Evolutionary conservation across 2,888 invertebrate species (phyloP).

Genomic region (Taphrorychus bicolor): DNA sequence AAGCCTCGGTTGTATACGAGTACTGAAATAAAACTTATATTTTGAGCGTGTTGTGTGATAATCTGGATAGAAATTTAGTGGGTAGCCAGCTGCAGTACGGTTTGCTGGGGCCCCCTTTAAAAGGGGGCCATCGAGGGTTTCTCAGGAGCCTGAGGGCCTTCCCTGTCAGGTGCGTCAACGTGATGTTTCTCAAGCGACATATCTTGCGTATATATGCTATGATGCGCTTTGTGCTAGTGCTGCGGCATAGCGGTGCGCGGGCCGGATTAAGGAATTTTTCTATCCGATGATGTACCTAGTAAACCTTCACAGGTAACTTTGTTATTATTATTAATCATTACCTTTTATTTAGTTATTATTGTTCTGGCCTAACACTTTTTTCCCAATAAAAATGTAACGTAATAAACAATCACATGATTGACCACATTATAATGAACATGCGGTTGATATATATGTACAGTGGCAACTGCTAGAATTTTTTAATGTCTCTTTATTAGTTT

Average conservation of each 20-base stretch:
- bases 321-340: too few species aligned
- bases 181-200: constrained; percentile 19
- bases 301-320: too few species aligned
- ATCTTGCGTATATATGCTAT: constrained; percentile 22
- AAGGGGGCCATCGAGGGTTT: constrained; percentile 22
- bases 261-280: constrained; percentile 20
- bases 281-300: too few species aligned
- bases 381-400: too few species aligned
- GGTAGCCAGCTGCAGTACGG: constrained; percentile 50
- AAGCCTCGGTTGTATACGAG: constrained; percentile 60
- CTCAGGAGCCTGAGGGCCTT: constrained; percentile 15
- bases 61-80: constrained; percentile 57
- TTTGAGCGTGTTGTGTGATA: constrained; percentile 61
- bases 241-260: constrained; percentile 15
- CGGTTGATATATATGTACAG: too few species aligned
- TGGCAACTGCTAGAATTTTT: too few species aligned
- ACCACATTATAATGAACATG: too few species aligned
- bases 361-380: too few species aligned
- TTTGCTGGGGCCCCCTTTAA: constrained; percentile 38
- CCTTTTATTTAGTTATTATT: too few species aligned
- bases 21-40: constrained; percentile 64
- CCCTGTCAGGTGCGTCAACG: constrained; percentile 15
- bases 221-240: constrained; percentile 33
- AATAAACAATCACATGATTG: too few species aligned
- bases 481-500: too few species aligned